Evolutionary conservation across 2,113 vertebrate species (phyloP).

Genomic region (Puffinus mauretanicus): DNA sequence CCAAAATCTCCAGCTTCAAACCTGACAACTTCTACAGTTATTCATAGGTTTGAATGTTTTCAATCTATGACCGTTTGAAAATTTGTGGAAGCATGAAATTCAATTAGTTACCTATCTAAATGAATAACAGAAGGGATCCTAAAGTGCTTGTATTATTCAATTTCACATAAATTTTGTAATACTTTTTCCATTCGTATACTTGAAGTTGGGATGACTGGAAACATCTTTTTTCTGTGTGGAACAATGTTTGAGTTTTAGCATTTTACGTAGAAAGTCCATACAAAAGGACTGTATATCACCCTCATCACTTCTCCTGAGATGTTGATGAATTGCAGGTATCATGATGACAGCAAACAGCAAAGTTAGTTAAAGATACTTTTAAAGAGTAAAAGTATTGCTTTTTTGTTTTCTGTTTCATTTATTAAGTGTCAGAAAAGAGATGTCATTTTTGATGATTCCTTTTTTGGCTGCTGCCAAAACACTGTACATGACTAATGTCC

Average conservation of each 20-base stretch:
- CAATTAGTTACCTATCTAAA: not conserved
- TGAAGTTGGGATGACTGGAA: not conserved
- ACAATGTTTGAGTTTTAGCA: not conserved
- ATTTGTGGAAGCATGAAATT: conserved; percentile 8
- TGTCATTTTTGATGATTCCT: not conserved
- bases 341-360: not conserved
- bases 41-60: conserved; percentile 1
- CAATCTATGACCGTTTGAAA: conserved; percentile 7
- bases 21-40: not conserved
- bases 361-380: not conserved
- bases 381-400: not conserved
- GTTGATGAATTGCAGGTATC: not conserved
- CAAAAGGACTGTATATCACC: not conserved
- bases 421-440: not conserved
- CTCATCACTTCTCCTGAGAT: not conserved
- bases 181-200: not conserved
- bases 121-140: not conserved
- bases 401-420: not conserved
- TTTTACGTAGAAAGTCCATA: not conserved
- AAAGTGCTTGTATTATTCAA: not conserved
- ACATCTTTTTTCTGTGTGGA: not conserved
- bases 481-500: not conserved
- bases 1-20: conserved; percentile 2
- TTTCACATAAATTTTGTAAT: not conserved
- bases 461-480: not conserved